Evolutionary conservation across 2,888 invertebrate genomes (phyloP), one percentile per base, ranked within the genome.

Genomic region (Ichneumoninae sp.): DNA sequence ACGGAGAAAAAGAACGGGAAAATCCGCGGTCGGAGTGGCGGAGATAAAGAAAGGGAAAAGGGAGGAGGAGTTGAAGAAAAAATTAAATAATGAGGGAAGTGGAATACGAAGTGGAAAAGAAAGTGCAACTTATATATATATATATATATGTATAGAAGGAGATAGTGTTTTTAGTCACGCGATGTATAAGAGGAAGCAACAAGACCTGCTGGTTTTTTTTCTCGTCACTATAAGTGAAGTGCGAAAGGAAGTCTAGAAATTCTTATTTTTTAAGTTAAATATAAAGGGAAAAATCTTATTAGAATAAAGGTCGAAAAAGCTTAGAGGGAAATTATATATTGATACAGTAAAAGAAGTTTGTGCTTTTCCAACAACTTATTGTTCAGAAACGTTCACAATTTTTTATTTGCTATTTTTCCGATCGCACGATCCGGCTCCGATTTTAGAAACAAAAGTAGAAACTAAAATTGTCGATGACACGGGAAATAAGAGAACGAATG

Each of bases 251-350:
- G 5, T 40, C 3, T 40, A 10, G 52, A 6, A 52, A 52, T n/a
- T 16, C 5, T 52, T n/a, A 1, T n/a, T 16, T n/a, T 4, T 52
- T 6, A 8, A 40, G 10, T 0, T 30, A 30, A 40, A 8, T 8
- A 77, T 60, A 47, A 36, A 40, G 13, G 4, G 3, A 30, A 30
- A 30, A 30, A 30, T 50, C 19, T 22, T 19, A 2, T n/a, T 62
- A 4, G 47, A 1, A 40, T 30, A 74, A 54, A 66, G 65, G 50
- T 62, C 30, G 79, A 69, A 78, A 80, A 78, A 69, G 54, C n/a
- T 50, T 44, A 1, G 44, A 81, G 26, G 79, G 44, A 8, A 22
- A 57, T 33, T 26, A 70, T 3, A 30, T 30, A 30, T 30, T 1
- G 30, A 30, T 2, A 30, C 4, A 30, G 30, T 30, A 30, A 30